phyloP scores from a whole-genome alignment of 2,113 vertebrate species.

The Cisticola juncidis region DNA sequence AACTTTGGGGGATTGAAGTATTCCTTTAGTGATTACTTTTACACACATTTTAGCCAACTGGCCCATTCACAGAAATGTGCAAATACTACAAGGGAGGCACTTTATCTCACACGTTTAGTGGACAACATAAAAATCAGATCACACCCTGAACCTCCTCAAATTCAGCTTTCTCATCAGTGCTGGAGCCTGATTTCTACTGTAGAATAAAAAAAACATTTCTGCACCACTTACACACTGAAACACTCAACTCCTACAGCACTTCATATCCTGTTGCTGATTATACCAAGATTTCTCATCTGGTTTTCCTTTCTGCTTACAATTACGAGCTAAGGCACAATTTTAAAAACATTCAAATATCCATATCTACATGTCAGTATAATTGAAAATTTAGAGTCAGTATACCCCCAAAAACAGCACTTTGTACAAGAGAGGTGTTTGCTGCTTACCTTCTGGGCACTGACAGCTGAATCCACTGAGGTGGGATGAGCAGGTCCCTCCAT shows the following conservation, averaged over 20 bases:
- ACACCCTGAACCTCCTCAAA: not conserved
- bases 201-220: not conserved
- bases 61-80: not conserved
- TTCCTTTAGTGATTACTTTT: not conserved
- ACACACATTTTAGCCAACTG: not conserved
- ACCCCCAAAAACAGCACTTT: not conserved
- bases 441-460: constrained; percentile 89
- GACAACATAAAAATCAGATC: not conserved
- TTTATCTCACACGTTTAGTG: not conserved
- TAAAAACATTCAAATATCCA: not conserved
- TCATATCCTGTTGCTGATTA: not conserved
- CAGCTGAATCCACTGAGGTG: constrained; percentile 84
- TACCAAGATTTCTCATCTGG: not conserved
- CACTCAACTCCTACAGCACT: not conserved
- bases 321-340: not conserved
- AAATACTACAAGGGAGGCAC: not conserved
- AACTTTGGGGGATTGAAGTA: not conserved
- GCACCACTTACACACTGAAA: not conserved
- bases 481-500: constrained; percentile 88
- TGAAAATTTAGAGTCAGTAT: not conserved
- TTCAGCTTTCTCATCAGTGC: not conserved
- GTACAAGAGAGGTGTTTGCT: not conserved
- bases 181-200: not conserved
- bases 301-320: not conserved
- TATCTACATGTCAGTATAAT: not conserved